phyloP scores from a whole-genome alignment of 2,113 vertebrate species.

The Taurulus bubalis region DNA sequence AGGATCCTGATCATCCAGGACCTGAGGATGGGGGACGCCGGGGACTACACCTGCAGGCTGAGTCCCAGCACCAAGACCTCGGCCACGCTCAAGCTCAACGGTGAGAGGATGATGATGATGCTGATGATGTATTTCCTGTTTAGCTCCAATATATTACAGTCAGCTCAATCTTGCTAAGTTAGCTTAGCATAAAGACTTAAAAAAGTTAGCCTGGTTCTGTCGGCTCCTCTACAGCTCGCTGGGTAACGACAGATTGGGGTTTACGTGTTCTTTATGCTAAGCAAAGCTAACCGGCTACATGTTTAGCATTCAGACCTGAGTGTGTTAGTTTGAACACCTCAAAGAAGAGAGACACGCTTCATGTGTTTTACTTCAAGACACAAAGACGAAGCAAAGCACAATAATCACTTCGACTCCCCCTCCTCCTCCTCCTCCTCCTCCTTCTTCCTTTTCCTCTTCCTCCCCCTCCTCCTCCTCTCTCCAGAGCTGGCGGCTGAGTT shows the following conservation, averaged over 20 bases:
- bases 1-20: constrained; percentile 92
- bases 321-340: background rate
- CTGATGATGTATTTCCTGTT: background rate
- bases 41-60: constrained; percentile 91
- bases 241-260: background rate
- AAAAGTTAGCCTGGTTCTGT: background rate
- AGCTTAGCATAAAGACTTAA: background rate
- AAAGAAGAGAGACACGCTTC: background rate
- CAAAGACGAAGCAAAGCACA: background rate
- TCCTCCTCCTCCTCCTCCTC: too few species aligned
- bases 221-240: background rate
- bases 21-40: constrained; percentile 89
- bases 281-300: background rate
- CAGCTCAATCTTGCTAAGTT: background rate
- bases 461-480: constrained; percentile 31
- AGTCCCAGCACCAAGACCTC: constrained; percentile 86
- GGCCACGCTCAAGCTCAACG: constrained; percentile 87
- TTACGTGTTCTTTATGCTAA: background rate
- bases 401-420: background rate
- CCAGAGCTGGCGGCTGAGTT: constrained; percentile 98
- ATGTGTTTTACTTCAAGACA: too few species aligned
- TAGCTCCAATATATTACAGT: background rate
- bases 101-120: background rate
- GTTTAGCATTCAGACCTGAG: background rate
- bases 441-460: too few species aligned